phyloP scores from a whole-genome alignment of 2,797 vertebrate genomes.

The Notoglanidium macrostoma region DNA sequence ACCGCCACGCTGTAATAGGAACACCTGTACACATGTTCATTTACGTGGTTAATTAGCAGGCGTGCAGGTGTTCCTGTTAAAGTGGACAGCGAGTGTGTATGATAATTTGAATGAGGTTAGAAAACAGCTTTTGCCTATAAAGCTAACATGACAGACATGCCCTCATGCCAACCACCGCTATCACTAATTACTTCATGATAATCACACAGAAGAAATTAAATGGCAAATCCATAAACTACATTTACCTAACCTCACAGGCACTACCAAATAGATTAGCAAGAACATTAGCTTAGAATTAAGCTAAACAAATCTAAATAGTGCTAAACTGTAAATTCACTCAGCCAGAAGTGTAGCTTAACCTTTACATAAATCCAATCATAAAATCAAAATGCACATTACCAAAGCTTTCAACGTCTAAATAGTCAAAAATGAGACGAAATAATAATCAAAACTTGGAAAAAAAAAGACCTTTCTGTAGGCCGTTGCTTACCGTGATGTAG shows the following conservation, averaged over 20 bases:
- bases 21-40: background rate
- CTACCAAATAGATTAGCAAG: background rate
- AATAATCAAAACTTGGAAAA: background rate
- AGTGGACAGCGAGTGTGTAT: background rate
- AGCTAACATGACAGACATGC: background rate
- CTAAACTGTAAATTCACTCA: background rate
- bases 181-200: background rate
- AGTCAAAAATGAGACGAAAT: background rate
- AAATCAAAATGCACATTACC: background rate
- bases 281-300: background rate
- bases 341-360: background rate
- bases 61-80: background rate
- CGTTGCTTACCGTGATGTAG: slow-evolving; percentile 86
- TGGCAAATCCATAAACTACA: background rate
- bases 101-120: background rate
- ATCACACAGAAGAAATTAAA: background rate
- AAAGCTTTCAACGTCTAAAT: background rate
- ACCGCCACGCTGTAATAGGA: background rate
- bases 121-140: background rate
- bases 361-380: background rate
- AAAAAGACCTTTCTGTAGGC: background rate
- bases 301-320: background rate
- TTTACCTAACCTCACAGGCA: background rate
- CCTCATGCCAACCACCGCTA: background rate
- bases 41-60: background rate